phyloP scores from a whole-genome alignment of 92 coral and sea anemone species.

The Hydrozoanthus gracilis region DNA sequence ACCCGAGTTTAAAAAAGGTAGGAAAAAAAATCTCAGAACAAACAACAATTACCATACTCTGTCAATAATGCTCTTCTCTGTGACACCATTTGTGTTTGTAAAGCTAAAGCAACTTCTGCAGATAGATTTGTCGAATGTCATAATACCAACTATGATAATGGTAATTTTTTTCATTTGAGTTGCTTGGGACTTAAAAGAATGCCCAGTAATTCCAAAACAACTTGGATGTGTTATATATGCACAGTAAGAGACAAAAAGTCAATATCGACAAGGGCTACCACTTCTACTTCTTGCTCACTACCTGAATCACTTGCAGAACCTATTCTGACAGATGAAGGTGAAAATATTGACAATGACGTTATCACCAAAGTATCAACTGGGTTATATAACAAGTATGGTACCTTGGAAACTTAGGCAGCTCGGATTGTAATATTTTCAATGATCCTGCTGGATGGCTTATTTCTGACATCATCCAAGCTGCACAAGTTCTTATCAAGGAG shows the following conservation, averaged over 20 bases:
- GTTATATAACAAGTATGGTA: constrained; percentile 15
- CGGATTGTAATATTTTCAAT: constrained; percentile 7
- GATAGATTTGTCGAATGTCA: constrained; percentile 68
- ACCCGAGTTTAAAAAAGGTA: constrained; percentile 59
- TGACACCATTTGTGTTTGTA: constrained; percentile 15
- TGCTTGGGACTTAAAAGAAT: constrained; percentile 59
- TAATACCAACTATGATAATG: constrained; percentile 44
- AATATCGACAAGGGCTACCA: constrained; percentile 1
- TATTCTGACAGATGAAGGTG: constrained; percentile 34
- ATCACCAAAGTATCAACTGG: constrained; percentile 4
- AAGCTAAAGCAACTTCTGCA: constrained; percentile 37
- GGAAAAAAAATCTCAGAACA: constrained; percentile 40
- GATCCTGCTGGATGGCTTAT: constrained; percentile 37
- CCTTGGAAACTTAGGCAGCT: constrained; percentile 1
- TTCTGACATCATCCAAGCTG: constrained; percentile 35
- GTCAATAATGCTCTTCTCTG: constrained; percentile 10
- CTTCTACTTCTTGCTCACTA: constrained; percentile 13
- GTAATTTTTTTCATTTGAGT: constrained; percentile 55
- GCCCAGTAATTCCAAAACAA: constrained; percentile 59
- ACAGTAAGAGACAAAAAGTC: constrained; percentile 21
- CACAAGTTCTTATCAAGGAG: constrained; percentile 16
- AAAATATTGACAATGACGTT: constrained; percentile 36
- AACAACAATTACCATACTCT: constrained; percentile 15
- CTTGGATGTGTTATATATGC: constrained; percentile 65
- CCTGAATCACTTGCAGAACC: constrained; percentile 17